Conservation (phyloP, 2,888 invertebrate genomes). For the Drosophila siamana region DNA sequence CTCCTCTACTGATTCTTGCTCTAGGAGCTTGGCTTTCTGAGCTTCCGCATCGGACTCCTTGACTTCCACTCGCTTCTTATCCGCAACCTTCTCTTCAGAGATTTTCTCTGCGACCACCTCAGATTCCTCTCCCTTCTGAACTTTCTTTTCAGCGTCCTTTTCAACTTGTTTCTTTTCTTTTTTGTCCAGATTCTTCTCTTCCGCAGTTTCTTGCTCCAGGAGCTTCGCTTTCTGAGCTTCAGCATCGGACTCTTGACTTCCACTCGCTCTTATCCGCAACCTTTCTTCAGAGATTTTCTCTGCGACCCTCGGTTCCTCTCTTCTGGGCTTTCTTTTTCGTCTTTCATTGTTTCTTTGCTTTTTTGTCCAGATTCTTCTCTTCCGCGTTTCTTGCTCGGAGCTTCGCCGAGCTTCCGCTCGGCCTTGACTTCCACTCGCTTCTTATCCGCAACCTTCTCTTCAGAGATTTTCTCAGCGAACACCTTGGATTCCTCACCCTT, state of each 20-base stretch:
- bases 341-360: neutral
- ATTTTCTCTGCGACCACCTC: slow-evolving; percentile 27
- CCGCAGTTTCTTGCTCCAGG: slow-evolving; percentile 18
- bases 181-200: slow-evolving; percentile 8
- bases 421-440: slow-evolving; percentile 9
- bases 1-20: slow-evolving; percentile 17
- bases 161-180: neutral
- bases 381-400: neutral
- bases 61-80: slow-evolving; percentile 28
- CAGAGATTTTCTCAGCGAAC: slow-evolving; percentile 10
- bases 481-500: slow-evolving; percentile 35
- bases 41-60: slow-evolving; percentile 19
- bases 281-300: slow-evolving; percentile 23
- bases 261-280: slow-evolving; percentile 7
- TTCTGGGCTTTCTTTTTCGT: slow-evolving; percentile 2
- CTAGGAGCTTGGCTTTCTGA: slow-evolving; percentile 22
- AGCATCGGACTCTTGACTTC: slow-evolving; percentile 14
- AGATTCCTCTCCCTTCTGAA: slow-evolving; percentile 22
- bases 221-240: slow-evolving; percentile 18
- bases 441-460: slow-evolving; percentile 33
- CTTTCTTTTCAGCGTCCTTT: slow-evolving; percentile 16
- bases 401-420: neutral
- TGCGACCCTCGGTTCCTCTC: neutral
- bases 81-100: slow-evolving; percentile 17
- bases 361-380: neutral